Conservation (phyloP, 1,140 invertebrate species). For the Scaptomyza hsui region DNA sequence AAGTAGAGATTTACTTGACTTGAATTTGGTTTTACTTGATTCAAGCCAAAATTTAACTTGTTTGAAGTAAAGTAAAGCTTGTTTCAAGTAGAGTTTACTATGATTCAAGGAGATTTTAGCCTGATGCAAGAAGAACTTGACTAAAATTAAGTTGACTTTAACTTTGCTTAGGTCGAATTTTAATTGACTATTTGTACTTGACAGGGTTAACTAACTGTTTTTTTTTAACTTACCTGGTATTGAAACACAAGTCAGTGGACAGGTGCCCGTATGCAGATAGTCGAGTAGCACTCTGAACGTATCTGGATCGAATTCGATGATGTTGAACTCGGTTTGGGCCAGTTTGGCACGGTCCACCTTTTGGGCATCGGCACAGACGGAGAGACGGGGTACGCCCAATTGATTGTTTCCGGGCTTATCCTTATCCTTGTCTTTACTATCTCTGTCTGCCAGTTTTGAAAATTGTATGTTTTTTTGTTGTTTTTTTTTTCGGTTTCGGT, state of each 20-base stretch:
- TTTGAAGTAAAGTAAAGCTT: background rate
- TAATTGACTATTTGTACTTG: background rate
- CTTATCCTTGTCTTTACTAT: slow-evolving; percentile 92
- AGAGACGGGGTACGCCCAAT: slow-evolving; percentile 92
- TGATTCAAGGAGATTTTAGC: too few relatives aligned
- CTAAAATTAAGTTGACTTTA: too few relatives aligned
- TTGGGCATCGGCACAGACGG: slow-evolving; percentile 96
- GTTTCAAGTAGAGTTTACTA: too few relatives aligned
- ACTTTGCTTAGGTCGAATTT: too few relatives aligned
- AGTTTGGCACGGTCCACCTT: slow-evolving; percentile 96
- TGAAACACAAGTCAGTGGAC: slow-evolving; percentile 94
- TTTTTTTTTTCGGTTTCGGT: slow-evolving; percentile 19
- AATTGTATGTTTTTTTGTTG: slow-evolving; percentile 25
- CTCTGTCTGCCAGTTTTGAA: slow-evolving; percentile 86
- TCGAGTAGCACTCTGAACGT: slow-evolving; percentile 95
- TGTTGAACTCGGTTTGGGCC: slow-evolving; percentile 97
- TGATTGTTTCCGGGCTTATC: slow-evolving; percentile 89
- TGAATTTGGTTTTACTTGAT: too few relatives aligned
- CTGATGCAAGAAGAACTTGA: too few relatives aligned
- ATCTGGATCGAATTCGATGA: slow-evolving; percentile 97
- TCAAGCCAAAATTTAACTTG: background rate
- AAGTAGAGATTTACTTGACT: too few relatives aligned
- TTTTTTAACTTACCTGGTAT: slow-evolving; percentile 88
- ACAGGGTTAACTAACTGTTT: too few relatives aligned
- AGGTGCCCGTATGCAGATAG: slow-evolving; percentile 96